These are phyloP conservation scores for Heliconius charithonia DNA, from an alignment of 2,888 invertebrate genomes.

Conservation along the genomic window DNA sequence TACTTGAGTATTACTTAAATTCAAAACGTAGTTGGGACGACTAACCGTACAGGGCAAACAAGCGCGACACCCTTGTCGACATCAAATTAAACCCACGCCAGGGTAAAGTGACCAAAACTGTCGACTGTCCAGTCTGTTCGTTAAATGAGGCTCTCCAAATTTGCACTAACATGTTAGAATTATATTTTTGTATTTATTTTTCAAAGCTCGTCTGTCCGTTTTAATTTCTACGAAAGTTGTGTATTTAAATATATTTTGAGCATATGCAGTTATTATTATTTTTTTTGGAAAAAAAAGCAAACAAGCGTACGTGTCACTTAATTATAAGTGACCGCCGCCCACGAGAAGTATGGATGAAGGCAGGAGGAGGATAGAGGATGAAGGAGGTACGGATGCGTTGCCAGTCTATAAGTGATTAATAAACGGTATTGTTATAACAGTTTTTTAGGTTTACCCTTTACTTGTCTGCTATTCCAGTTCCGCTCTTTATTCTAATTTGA, in stretches of 20 bases:
- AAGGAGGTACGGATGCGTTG: too few relatives aligned
- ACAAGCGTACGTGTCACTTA: too few relatives aligned
- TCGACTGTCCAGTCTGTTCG: neutral
- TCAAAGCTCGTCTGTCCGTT: neutral
- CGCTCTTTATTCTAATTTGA: too few relatives aligned
- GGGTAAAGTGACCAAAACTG: neutral
- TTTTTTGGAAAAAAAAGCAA: too few relatives aligned
- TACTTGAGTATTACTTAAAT: too few relatives aligned
- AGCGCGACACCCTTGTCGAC: neutral
- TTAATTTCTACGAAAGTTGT: too few relatives aligned
- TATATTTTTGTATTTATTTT: neutral
- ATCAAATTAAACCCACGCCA: neutral
- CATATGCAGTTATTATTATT: too few relatives aligned
- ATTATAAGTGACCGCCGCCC: too few relatives aligned
- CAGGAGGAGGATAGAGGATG: too few relatives aligned
- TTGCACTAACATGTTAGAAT: neutral
- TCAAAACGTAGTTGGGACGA: neutral
- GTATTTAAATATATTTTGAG: too few relatives aligned
- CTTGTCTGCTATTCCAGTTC: neutral
- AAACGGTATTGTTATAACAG: neutral
- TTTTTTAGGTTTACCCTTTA: neutral
- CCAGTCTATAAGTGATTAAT: too few relatives aligned
- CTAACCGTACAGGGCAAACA: neutral
- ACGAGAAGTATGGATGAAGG: too few relatives aligned
- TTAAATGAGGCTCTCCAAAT: neutral